Evolutionary conservation across 2,113 vertebrate species (phyloP).

Genomic region (Emydura subglobosa): DNA sequence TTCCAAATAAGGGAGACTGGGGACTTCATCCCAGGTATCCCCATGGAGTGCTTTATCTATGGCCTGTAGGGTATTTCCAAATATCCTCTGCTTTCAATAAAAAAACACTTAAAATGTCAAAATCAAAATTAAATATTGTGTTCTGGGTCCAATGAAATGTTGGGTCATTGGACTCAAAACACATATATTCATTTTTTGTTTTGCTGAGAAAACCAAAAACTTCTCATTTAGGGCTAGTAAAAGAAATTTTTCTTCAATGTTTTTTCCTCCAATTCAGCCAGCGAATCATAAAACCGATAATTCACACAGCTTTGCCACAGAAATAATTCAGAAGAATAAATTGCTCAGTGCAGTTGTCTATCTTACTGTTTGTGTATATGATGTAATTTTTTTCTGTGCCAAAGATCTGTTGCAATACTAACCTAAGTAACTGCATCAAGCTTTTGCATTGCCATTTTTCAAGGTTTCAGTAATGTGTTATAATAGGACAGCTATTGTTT

Average conservation of each 20-base stretch:
- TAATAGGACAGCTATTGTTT: neutral
- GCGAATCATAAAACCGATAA: neutral
- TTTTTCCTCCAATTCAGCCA: neutral
- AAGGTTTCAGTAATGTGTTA: neutral
- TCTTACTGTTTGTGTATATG: fast-evolving
- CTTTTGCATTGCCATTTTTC: neutral
- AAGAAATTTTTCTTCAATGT: neutral
- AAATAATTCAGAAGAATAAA: neutral
- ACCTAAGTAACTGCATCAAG: fast-evolving
- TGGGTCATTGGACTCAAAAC: neutral
- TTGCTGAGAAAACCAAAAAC: too few species aligned
- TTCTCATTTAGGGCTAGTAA: neutral
- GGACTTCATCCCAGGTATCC: neutral
- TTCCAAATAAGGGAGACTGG: neutral
- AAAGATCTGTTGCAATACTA: neutral
- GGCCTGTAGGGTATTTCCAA: neutral
- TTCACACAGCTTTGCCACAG: neutral
- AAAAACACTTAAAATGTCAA: neutral
- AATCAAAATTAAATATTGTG: neutral
- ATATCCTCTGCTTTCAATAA: neutral
- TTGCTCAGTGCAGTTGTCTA: neutral
- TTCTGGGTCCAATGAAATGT: neutral
- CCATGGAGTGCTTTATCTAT: neutral
- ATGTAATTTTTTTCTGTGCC: neutral
- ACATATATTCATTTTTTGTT: neutral